These are phyloP conservation scores for Panurus biarmicus DNA, from an alignment of 2,113 vertebrate genomes.

Conservation along the genomic window DNA sequence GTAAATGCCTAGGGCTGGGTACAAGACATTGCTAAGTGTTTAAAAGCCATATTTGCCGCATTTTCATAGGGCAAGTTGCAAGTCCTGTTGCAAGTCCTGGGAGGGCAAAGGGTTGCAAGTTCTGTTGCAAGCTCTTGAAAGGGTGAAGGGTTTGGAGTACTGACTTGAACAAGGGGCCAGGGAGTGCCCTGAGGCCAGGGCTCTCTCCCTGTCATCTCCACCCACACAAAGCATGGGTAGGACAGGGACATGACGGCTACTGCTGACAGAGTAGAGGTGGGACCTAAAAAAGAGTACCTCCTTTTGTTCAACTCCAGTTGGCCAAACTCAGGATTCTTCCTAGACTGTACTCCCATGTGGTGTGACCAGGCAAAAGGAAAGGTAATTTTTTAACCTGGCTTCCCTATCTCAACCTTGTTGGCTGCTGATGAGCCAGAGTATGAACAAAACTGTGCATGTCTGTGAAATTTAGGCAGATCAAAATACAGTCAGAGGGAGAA, in stretches of 20 bases:
- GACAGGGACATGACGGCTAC: background rate
- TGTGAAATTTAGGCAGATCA: background rate
- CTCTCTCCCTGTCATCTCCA: background rate
- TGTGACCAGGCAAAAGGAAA: background rate
- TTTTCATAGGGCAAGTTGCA: background rate
- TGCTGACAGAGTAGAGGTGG: background rate
- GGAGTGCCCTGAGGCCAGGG: background rate
- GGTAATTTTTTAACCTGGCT: background rate
- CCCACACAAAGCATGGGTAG: background rate
- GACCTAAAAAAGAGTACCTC: background rate
- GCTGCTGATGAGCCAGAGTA: background rate
- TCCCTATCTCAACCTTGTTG: background rate
- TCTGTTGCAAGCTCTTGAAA: background rate
- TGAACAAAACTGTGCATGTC: background rate
- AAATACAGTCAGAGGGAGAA: background rate
- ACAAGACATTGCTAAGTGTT: background rate
- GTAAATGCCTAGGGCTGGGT: background rate
- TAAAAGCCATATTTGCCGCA: background rate
- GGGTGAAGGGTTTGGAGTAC: background rate
- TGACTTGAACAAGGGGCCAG: background rate
- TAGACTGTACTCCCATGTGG: accelerated
- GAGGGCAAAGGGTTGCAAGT: background rate
- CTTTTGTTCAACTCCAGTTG: background rate
- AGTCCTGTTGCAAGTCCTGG: background rate
- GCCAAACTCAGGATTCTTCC: background rate